phyloP scores from a whole-genome alignment of 2,888 invertebrate species.

The Bimastos eiseni region DNA sequence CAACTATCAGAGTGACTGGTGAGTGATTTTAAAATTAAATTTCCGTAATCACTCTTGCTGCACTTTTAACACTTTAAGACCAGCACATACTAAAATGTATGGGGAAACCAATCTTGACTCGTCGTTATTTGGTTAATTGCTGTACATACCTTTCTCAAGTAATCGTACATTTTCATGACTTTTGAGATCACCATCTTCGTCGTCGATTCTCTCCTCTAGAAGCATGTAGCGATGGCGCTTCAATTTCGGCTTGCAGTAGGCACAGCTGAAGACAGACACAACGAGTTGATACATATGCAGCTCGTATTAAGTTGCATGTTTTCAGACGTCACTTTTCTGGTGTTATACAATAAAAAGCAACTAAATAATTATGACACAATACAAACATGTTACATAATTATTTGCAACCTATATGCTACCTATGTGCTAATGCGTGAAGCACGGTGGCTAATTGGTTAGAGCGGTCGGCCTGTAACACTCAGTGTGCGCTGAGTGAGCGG shows the following conservation, averaged over 20 bases:
- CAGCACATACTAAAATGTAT: too few species aligned
- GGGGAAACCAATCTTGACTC: too few species aligned
- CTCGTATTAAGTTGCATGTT: not conserved
- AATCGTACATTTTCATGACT: not conserved
- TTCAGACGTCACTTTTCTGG: not conserved
- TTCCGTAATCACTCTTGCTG: not conserved
- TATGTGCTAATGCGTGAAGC: too few species aligned
- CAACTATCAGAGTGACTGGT: not conserved
- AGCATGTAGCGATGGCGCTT: constrained; percentile 32
- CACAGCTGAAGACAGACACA: constrained; percentile 14
- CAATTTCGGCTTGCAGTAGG: constrained; percentile 26
- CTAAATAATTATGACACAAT: not conserved
- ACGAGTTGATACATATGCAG: not conserved
- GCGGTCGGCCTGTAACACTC: too few species aligned
- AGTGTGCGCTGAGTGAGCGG: too few species aligned
- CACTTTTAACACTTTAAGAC: too few species aligned
- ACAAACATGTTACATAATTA: not conserved
- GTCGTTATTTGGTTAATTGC: too few species aligned
- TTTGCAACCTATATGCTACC: too few species aligned
- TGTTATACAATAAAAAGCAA: not conserved
- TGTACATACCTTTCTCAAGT: not conserved
- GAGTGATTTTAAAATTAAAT: not conserved
- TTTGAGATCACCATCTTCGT: constrained; percentile 13
- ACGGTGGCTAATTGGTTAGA: too few species aligned
- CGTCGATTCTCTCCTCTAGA: constrained; percentile 21